phyloP scores from a whole-genome alignment of 2,888 invertebrate species.

The Eumacrocentrus americanus region DNA sequence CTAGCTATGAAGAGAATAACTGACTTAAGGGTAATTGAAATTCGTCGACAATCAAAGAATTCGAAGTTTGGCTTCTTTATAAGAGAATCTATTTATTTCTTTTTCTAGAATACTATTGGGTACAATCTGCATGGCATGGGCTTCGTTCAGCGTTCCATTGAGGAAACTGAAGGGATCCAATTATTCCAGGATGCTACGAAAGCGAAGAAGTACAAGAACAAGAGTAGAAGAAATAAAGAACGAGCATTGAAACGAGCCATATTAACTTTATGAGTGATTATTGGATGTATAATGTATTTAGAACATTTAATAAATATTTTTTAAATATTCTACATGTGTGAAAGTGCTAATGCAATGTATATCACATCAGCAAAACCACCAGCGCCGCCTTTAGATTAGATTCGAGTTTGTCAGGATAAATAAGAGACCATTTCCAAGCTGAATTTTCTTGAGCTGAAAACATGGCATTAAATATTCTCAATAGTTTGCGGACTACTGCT shows the following conservation, averaged over 20 bases:
- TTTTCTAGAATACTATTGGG: slow-evolving; percentile 78
- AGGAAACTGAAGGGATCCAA: slow-evolving; percentile 75
- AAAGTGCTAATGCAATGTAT: background rate
- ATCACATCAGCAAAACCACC: background rate
- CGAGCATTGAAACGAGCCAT: slow-evolving; percentile 69
- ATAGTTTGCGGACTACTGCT: slow-evolving; percentile 30
- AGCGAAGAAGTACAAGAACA: slow-evolving; percentile 69
- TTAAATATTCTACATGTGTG: background rate
- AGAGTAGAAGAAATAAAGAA: slow-evolving; percentile 68
- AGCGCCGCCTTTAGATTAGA: no score
- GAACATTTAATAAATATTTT: slow-evolving; percentile 1
- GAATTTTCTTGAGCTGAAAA: background rate
- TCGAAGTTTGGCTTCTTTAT: no score
- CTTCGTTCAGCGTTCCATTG: slow-evolving; percentile 76
- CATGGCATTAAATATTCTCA: slow-evolving; percentile 37
- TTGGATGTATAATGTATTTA: background rate
- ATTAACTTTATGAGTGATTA: slow-evolving; percentile 56
- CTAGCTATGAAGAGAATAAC: slow-evolving; percentile 66
- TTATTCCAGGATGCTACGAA: slow-evolving; percentile 79
- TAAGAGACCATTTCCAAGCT: no score
- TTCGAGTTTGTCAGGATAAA: no score
- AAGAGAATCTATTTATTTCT: slow-evolving; percentile 28
- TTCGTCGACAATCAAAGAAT: no score
- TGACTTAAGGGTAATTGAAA: slow-evolving; percentile 68
- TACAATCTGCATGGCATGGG: slow-evolving; percentile 84